Evolutionary conservation across 2,888 invertebrate species (phyloP).

Genomic region (Serripes groenlandicus): DNA sequence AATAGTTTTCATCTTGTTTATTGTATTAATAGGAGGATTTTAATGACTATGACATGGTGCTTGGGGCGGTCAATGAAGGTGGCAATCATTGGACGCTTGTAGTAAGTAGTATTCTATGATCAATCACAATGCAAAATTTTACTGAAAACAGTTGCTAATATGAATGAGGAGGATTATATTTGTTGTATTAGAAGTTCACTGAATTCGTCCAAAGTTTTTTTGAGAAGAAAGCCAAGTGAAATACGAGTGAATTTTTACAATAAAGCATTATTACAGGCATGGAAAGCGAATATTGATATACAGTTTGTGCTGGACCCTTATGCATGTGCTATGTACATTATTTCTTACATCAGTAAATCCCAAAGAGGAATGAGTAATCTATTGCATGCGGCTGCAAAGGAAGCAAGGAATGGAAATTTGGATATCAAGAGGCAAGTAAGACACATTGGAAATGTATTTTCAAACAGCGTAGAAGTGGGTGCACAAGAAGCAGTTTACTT

Average conservation of each 20-base stretch:
- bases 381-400: conserved; percentile 54
- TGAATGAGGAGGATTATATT: conserved; percentile 50
- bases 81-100: too few relatives aligned
- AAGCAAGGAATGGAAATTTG: conserved; percentile 58
- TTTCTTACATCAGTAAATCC: conserved; percentile 5
- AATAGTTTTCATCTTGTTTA: too few relatives aligned
- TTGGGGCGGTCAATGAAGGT: too few relatives aligned
- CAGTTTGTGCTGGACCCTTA: conserved; percentile 55
- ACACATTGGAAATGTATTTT: conserved; percentile 62
- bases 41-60: too few relatives aligned
- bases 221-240: conserved; percentile 51
- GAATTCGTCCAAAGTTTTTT: conserved; percentile 52
- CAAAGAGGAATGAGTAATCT: conserved; percentile 13
- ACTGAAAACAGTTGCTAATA: too few relatives aligned
- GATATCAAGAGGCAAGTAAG: conserved; percentile 62
- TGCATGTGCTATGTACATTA: conserved; percentile 23
- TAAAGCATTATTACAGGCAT: conserved; percentile 32
- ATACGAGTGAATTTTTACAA: conserved; percentile 58
- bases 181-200: conserved; percentile 50
- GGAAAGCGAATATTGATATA: conserved; percentile 54
- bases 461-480: conserved; percentile 59
- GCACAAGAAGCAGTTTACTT: conserved; percentile 68
- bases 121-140: too few relatives aligned
- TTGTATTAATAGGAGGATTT: too few relatives aligned
- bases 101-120: too few relatives aligned